Base-by-base conservation (phyloP, 2,888 invertebrate genomes). In the Aphidoletes aphidimyza region DNA sequence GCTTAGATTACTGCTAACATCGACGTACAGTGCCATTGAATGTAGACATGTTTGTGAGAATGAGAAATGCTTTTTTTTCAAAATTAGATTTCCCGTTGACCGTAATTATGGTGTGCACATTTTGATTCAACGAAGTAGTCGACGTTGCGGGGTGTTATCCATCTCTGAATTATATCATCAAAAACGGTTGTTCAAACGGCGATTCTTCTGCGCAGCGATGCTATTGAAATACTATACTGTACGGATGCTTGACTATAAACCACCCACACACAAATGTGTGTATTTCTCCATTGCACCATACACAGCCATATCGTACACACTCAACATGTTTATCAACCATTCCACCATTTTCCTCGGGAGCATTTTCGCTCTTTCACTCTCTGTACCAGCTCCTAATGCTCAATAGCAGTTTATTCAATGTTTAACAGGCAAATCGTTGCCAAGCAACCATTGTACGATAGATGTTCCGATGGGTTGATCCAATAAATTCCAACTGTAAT, bases 401-500 rank as follows among this genome's bases (percentile, higher is more conserved):
- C 69, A n/a, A 69, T 69, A n/a, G 69, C 34, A 69, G n/a, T 69
- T 69, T 30, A 69, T 69, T 69, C 69, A 69, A 69, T 69, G 69
- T 69, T 69, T 69, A 69, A 69, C 26, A 69, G 69, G 11, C 69
- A 69, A 69, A 69, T 81, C 37, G 81, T 81, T 81, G 81, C 81
- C 81, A 81, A 81, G 81, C 81, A 81, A 81, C 81, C 37, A 36
- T 81, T 81, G 36, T 81, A 81, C 81, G 37, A 81, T 37, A 37
- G 36, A 81, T 81, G 81, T 81, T 81, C 81, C 81, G 81, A 37
- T 37, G 81, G 81, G 81, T 81, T 81, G 81, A 81, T 81, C 81
- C 37, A 9, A 81, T 81, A 37, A 81, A 81, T 37, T 22, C n/a
- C 22, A 36, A 81, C 81, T 81, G 36, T 69, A 69, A 69, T 69